Evolutionary conservation across 2,113 vertebrate species (phyloP).

Genomic region (Ariopsis seemanni): DNA sequence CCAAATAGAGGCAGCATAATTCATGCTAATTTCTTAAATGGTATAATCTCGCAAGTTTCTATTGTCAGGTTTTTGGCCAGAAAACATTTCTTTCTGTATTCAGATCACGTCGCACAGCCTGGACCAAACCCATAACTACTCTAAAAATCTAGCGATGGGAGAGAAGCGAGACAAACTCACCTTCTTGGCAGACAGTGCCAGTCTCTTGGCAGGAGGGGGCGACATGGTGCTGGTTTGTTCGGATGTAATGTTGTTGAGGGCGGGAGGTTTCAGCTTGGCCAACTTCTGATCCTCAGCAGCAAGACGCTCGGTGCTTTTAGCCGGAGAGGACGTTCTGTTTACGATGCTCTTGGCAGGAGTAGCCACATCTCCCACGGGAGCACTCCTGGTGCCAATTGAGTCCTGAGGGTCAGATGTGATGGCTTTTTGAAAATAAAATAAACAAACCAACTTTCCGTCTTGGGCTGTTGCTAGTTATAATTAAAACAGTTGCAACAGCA

Average conservation of each 20-base stretch:
- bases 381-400: conserved; percentile 62
- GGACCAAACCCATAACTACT: neutral
- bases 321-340: conserved; percentile 65
- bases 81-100: neutral
- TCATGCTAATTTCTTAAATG: neutral
- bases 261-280: conserved; percentile 69
- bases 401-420: conserved; percentile 54
- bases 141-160: neutral
- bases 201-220: conserved; percentile 84
- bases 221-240: conserved; percentile 76
- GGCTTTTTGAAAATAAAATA: neutral
- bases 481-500: neutral
- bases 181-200: conserved; percentile 86
- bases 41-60: neutral
- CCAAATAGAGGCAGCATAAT: neutral
- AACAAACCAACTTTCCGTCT: too few relatives aligned
- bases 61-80: neutral
- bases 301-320: conserved; percentile 55
- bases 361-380: conserved; percentile 64
- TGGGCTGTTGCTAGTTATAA: neutral
- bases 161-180: conserved; percentile 66
- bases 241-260: conserved; percentile 56
- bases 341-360: conserved; percentile 61
- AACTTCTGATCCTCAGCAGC: conserved; percentile 62
- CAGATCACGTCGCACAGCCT: neutral